Evolutionary conservation across 2,113 vertebrate genomes (phyloP), one percentile per base, ranked within the genome.

Genomic region (Podarcis muralis): DNA sequence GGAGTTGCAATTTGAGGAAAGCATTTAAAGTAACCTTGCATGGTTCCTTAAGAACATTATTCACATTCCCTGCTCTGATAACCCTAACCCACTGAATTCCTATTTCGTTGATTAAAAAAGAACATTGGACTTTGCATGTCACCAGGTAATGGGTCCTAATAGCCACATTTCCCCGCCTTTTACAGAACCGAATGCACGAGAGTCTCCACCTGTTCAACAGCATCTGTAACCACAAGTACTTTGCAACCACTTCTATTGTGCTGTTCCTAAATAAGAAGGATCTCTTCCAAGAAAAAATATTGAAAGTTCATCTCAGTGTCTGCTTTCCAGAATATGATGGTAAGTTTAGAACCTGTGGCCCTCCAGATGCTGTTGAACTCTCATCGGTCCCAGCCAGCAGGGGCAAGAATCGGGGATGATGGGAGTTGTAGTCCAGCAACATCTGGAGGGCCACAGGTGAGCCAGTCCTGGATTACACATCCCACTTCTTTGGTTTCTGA

Each of bases 241-340:
- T 97, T 90, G 91, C 95, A 76, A 95, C 96, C 43, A 97, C 97
- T 62, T 97, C 97, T 82, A 97, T 97, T 35, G 97, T 97, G 77
- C 92, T 97, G 13, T 97, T 97, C 90, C 96, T 97, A 74, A 97
- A 97, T 76, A 97, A 97, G 92, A 97, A 97, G 91, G 96, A 97
- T 27, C 94, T 97, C 43, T 97, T 97, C 91, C 95, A 94, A 94
- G 97, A 97, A 89, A 97, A 97, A 92, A 94, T 97, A 79, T 22
- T 92, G 11, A 97, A 95, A 91, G 96, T 96, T 77, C 96, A 97
- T 78, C 95, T 97, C 79, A 96, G 89, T 85, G 87, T 97, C 93
- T 97, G 97, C 87, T 97, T 97, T 92, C 97, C 97, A 71, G 97
- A 97, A 32, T 97, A 97, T 20, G 92, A 94, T 3, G 97, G 97